Base-by-base conservation (phyloP, 2,888 invertebrate genomes). In the Drosophila neoperkinsi region DNA sequence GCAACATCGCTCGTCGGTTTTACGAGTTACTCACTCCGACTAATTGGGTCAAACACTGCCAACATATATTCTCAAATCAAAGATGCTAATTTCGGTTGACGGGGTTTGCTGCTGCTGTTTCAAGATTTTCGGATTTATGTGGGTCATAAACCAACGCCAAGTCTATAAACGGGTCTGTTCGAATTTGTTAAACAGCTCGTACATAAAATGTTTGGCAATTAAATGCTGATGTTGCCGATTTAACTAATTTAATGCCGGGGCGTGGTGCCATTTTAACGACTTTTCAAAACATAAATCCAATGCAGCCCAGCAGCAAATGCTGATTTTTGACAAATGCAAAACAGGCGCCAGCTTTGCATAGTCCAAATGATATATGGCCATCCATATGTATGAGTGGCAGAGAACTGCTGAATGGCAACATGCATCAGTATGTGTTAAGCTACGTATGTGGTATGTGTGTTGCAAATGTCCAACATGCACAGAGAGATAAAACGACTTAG, bases 51-150 rank as follows among this genome's bases (percentile, higher is more conserved):
- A 89, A 60, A 53, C 64, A 63, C 55, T 53, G 57, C 56, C 59
- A 72, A 73, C 55, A 75, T 79, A 81, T 79, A 79, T 79, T 74
- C 74, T 64, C 65, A 87, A 89, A 86, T 86, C 89, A 89, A 89
- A 89, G 89, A 86, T 86, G 86, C 84, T 89, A 86, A 86, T 86
- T 89, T 77, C 25, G 36, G 59, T 61, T 61, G 55, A 51, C 49
- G 25, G 55, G 55, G 58, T 31, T 30, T 36, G 55, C 6, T 46
- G 61, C 49, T 61, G 62, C 52, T 57, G 34, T 30, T 50, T 53
- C 43, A 50, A 60, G 68, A 59, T 65, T 30, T 68, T 41, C 16
- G 62, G 75, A 73, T 82, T 78, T 77, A 77, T 83, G 70, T 62
- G 43, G 34, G 55, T 73, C 66, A 76, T 74, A 77, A 77, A 81